Percentiles rank a stretch among this genome's conserved stretches.
Evolutionary conservation across 2,888 invertebrate genomes (phyloP).

Genomic region (Drosophila borealis): DNA sequence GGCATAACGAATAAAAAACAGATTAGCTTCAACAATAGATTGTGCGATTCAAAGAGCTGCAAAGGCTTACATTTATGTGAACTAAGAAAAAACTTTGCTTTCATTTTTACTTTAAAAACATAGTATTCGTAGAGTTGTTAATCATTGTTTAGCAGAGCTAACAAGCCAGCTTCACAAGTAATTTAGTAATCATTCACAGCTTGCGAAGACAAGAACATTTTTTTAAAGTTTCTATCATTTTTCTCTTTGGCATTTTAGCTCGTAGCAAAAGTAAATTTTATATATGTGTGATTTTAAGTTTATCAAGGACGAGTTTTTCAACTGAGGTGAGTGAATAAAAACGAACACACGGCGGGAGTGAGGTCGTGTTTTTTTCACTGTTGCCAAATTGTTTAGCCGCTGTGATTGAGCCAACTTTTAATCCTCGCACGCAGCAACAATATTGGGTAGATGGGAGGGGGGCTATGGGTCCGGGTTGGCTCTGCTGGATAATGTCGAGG

Average conservation of each 20-base stretch:
- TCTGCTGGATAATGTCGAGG: conserved; percentile 44
- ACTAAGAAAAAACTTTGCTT: not conserved
- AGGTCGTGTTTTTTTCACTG: not conserved
- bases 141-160: not conserved
- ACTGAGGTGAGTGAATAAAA: conserved; percentile 1
- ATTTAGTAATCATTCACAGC: not conserved
- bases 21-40: too few species aligned
- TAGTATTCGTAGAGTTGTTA: not conserved
- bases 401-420: conserved; percentile 57
- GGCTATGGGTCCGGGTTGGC: not conserved
- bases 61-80: not conserved
- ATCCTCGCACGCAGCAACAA: not conserved
- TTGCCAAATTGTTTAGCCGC: conserved; percentile 23
- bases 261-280: not conserved
- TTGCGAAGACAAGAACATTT: not conserved
- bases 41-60: too few species aligned
- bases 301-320: not conserved
- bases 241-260: not conserved
- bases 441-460: too few species aligned
- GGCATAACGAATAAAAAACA: too few species aligned
- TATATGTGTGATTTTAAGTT: conserved; percentile 7
- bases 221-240: not conserved
- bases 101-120: not conserved
- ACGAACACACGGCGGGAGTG: not conserved
- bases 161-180: too few species aligned